Conservation (phyloP, 1,140 invertebrate species). For the Nephotettix cincticeps region DNA sequence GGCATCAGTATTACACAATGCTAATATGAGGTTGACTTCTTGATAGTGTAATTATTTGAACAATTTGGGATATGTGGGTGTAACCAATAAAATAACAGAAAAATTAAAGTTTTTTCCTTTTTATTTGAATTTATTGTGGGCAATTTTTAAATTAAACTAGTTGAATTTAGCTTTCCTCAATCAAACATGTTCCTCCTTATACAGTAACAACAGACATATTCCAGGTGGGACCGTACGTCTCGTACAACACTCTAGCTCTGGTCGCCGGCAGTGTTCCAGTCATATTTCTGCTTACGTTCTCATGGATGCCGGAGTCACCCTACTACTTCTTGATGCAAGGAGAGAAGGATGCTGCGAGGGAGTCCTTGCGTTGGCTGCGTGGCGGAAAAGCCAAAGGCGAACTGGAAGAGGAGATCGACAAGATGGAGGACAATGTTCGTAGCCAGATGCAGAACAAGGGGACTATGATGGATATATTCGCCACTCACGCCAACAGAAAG, state of each 20-base stretch:
- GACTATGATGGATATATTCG: conserved; percentile 14
- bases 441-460: conserved; percentile 21
- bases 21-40: too few relatives aligned
- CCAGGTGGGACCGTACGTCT: conserved; percentile 62
- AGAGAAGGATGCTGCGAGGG: conserved; percentile 59
- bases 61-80: too few relatives aligned
- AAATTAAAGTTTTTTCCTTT: too few relatives aligned
- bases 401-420: conserved; percentile 8
- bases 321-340: conserved; percentile 62
- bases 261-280: conserved; percentile 59
- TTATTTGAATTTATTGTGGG: too few relatives aligned
- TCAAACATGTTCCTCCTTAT: too few relatives aligned
- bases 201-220: not conserved
- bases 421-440: conserved; percentile 9
- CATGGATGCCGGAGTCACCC: conserved; percentile 81
- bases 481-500: conserved; percentile 24
- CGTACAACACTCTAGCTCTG: conserved; percentile 66
- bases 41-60: too few relatives aligned
- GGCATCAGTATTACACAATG: too few relatives aligned
- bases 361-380: conserved; percentile 64
- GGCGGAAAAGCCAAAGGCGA: conserved; percentile 39
- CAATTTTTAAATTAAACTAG: too few relatives aligned
- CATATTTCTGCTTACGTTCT: conserved; percentile 63
- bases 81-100: too few relatives aligned
- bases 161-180: too few relatives aligned